Evolutionary conservation across 2,113 vertebrate species (phyloP), one percentile per base, ranked within the genome.

Genomic region (Cyprinodon brontotheroides): DNA sequence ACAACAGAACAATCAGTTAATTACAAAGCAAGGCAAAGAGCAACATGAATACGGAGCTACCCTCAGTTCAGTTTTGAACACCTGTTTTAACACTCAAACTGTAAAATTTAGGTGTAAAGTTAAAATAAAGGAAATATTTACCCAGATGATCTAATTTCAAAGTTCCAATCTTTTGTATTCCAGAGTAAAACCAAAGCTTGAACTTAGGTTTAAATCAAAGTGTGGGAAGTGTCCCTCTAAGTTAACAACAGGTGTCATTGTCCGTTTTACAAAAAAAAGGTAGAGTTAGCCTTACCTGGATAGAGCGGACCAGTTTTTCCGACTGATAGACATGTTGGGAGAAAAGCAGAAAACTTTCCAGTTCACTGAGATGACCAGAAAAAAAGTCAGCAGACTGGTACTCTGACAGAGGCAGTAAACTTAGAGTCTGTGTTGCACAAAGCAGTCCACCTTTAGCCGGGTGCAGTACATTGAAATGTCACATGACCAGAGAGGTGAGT

Each of bases 261-360:
- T 41, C 38, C 67, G 8, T 1, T 57, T 20, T n/a, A 0, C 62
- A 20, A 15, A 17, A 15, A 17, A 43, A 14, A 38, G 11, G 2
- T n/a, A 29, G 9, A 29, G 38, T 9, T n/a, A 2, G 64, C 75
- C 92, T 92, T 90, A 98, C 97, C 96, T 98, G 93, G 97, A 98
- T 84, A 99, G 92, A 76, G 95, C 94, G 0, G 96, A 96, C 97
- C 96, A 99, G 89, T 95, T 95, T 90, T 95, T 97, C 74, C 96
- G 94, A 89, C 88, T 92, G 0, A 90, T 78, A 48, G 96, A 95
- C 97, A 98, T 98, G 10, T 64, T 86, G 65, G n/a, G 40, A 1
- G 1, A 12, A 20, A 20, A 1, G 41, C 38, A 11, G 22, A 43
- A 50, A 22, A 61, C 65, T 66, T 78, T 37, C 65, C 60, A 14